A percentile compares a stretch with the other conserved stretches of the same genome.
Conservation (phyloP, 2,888 invertebrate species). For the Tenthredo scrophulariae region DNA sequence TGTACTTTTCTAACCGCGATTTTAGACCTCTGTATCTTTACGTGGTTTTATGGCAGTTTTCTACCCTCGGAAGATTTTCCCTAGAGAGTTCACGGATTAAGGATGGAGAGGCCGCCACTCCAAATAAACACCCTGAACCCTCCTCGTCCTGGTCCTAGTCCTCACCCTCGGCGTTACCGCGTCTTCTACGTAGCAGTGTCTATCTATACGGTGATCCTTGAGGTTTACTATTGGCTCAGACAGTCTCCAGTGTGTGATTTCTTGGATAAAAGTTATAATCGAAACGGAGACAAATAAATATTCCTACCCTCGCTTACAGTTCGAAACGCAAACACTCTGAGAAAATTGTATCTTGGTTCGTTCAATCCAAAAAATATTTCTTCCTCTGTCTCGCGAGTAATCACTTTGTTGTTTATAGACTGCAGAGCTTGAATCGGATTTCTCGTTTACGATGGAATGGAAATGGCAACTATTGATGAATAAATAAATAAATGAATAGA, state of each 20-base stretch:
- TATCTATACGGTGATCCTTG: constrained; percentile 38
- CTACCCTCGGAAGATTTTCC: constrained; percentile 68
- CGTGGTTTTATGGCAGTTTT: constrained; percentile 66
- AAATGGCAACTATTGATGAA: not conserved
- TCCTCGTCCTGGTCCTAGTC: constrained; percentile 29
- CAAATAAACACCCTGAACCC: constrained; percentile 73
- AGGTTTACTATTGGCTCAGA: not conserved
- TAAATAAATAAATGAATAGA: constrained; percentile 13
- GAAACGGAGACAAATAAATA: constrained; percentile 11
- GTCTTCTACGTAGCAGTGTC: constrained; percentile 33
- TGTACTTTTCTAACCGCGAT: constrained; percentile 9
- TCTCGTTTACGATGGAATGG: not conserved
- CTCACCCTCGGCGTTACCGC: constrained; percentile 39
- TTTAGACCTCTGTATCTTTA: constrained; percentile 32
- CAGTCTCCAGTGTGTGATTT: not conserved
- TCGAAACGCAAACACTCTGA: not conserved
- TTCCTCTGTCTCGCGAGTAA: not conserved
- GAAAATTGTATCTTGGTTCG: not conserved
- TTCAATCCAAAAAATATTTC: not conserved
- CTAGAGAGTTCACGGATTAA: constrained; percentile 73
- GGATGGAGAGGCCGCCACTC: constrained; percentile 74
- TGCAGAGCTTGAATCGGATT: not conserved
- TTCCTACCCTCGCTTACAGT: not conserved
- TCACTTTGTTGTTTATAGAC: not conserved
- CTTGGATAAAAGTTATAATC: constrained; percentile 15